Conservation (phyloP, 2,113 vertebrate genomes). For the Ramphastos sulfuratus region DNA sequence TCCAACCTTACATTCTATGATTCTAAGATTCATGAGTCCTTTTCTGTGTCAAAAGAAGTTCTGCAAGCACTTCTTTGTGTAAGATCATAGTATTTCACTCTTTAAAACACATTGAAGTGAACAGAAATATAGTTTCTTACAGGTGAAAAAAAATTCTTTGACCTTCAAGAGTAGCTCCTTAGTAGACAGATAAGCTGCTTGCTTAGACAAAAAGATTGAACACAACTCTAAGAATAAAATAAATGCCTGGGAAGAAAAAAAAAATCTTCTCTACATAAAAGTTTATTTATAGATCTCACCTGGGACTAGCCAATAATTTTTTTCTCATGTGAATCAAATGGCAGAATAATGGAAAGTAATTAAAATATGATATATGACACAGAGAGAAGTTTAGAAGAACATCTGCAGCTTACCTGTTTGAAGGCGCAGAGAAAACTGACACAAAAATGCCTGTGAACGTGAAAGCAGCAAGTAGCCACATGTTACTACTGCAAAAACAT, state of each 20-base stretch:
- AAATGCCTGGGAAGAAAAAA: not conserved
- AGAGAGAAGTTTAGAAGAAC: not conserved
- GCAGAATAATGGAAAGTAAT: conserved; percentile 11
- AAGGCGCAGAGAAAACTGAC: not conserved
- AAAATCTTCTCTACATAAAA: not conserved
- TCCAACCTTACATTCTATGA: no score
- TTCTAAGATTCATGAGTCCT: not conserved
- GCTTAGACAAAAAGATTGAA: not conserved
- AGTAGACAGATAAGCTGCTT: not conserved
- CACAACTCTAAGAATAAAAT: not conserved
- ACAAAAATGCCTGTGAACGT: not conserved
- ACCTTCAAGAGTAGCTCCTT: not conserved
- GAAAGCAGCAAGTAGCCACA: conserved; percentile 15
- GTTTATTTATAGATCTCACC: conserved; percentile 18
- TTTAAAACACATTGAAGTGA: not conserved
- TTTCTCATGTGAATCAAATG: conserved; percentile 28
- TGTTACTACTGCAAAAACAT: conserved; percentile 7
- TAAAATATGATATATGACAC: conserved; percentile 39
- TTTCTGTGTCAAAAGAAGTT: not conserved
- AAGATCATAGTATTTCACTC: not conserved
- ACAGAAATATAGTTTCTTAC: not conserved
- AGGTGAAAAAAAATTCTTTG: not conserved
- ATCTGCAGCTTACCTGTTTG: conserved; percentile 22
- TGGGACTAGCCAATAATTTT: conserved; percentile 10
- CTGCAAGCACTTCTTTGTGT: not conserved